Evolutionary conservation across 1,140 invertebrate genomes (phyloP).

Genomic region (Phortica variegata): DNA sequence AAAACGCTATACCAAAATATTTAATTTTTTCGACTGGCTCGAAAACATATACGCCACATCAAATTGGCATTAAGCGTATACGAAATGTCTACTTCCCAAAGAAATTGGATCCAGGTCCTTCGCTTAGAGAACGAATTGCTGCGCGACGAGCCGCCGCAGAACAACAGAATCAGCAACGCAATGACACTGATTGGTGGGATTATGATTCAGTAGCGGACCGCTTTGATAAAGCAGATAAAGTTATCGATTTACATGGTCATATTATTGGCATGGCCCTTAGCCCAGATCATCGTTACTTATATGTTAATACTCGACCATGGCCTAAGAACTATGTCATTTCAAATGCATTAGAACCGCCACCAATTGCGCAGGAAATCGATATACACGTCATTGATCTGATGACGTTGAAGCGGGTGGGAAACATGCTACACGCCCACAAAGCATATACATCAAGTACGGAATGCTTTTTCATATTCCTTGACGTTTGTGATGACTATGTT

Average conservation of each 20-base stretch:
- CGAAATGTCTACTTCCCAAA: constrained; percentile 72
- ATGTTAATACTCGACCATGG: constrained; percentile 86
- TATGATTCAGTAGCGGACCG: constrained; percentile 69
- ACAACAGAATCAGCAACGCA: constrained; percentile 55
- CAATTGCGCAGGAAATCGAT: constrained; percentile 89
- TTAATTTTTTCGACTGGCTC: constrained; percentile 85
- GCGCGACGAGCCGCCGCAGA: constrained; percentile 60
- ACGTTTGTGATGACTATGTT: constrained; percentile 83
- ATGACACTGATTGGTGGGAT: constrained; percentile 69
- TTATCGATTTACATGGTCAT: constrained; percentile 85
- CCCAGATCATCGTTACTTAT: constrained; percentile 82
- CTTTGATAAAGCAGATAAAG: constrained; percentile 78
- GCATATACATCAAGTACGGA: constrained; percentile 86
- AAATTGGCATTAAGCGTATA: constrained; percentile 83
- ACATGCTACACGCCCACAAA: constrained; percentile 80
- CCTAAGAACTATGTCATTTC: constrained; percentile 75
- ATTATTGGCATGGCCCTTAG: constrained; percentile 88
- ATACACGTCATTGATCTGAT: constrained; percentile 85
- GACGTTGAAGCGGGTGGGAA: constrained; percentile 77
- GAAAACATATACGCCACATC: constrained; percentile 84
- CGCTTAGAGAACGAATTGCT: constrained; percentile 68
- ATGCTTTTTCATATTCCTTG: constrained; percentile 87
- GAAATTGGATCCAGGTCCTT: constrained; percentile 68
- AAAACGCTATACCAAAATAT: constrained; percentile 64
- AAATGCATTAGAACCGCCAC: constrained; percentile 79